phyloP scores from a whole-genome alignment of 1,140 invertebrate species.

The Zaprionus taronus region DNA sequence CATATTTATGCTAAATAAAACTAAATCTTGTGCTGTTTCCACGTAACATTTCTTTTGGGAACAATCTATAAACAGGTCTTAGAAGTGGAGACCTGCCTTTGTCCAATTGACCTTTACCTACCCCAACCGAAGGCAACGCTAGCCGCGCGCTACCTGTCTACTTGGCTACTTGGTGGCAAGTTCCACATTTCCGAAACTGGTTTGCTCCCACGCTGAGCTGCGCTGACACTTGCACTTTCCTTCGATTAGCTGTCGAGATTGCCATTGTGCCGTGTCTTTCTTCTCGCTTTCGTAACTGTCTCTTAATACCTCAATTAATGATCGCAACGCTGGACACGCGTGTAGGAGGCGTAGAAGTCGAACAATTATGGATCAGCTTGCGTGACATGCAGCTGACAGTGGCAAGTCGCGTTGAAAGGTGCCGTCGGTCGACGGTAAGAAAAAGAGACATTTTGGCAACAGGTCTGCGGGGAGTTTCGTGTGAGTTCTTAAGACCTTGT shows the following conservation, averaged over 20 bases:
- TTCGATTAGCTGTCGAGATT: constrained; percentile 65
- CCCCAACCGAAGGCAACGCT: constrained; percentile 21
- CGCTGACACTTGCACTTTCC: constrained; percentile 74
- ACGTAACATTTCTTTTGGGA: neutral
- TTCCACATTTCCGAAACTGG: constrained; percentile 44
- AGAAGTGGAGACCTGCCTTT: neutral
- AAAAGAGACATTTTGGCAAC: constrained; percentile 29
- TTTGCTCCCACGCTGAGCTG: constrained; percentile 5
- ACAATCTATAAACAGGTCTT: neutral
- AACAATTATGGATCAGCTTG: constrained; percentile 56
- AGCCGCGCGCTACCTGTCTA: constrained; percentile 10
- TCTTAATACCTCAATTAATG: constrained; percentile 69
- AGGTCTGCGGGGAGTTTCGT: neutral
- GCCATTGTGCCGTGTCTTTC: constrained; percentile 27
- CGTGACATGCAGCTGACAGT: constrained; percentile 50
- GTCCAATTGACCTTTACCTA: constrained; percentile 36
- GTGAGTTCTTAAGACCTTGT: constrained; percentile 64
- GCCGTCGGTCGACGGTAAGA: constrained; percentile 4
- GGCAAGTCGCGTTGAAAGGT: constrained; percentile 45
- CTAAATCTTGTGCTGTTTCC: too few species aligned
- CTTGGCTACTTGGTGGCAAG: constrained; percentile 8
- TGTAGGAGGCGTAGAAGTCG: constrained; percentile 52
- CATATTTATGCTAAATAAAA: too few species aligned
- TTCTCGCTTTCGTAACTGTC: constrained; percentile 34
- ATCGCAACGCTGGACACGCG: constrained; percentile 27